phyloP scores from a whole-genome alignment of 2,113 vertebrate genomes.

The Xenotilapia leptura region DNA sequence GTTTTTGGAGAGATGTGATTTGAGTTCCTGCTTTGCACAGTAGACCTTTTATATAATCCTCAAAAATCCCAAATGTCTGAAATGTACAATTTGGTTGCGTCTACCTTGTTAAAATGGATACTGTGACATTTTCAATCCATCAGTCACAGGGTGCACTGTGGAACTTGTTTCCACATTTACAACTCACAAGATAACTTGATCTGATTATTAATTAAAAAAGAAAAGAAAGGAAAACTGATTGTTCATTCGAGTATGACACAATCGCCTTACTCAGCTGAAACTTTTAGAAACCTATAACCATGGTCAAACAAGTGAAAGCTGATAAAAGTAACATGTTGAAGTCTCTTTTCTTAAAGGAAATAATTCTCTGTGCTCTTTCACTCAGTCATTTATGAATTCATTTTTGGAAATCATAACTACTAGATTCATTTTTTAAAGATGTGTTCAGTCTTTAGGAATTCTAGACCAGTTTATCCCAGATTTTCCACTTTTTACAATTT shows the following conservation, averaged over 20 bases:
- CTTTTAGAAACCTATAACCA: neutral
- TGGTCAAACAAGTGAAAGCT: neutral
- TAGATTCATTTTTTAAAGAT: neutral
- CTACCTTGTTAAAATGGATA: conserved; percentile 44
- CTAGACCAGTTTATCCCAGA: neutral
- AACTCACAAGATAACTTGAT: neutral
- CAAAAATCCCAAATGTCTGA: conserved; percentile 20
- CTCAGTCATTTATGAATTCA: neutral
- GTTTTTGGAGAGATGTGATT: conserved; percentile 18
- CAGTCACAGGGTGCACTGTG: neutral
- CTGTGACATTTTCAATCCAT: conserved; percentile 29
- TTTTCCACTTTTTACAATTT: neutral
- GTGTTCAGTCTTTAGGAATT: neutral
- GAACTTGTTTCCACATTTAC: neutral
- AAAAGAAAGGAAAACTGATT: neutral
- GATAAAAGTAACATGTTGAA: neutral
- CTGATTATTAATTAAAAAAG: neutral
- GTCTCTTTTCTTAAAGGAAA: neutral
- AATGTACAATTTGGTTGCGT: conserved; percentile 8
- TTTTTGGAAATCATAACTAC: neutral
- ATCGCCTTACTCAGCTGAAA: neutral
- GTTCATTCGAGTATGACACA: neutral
- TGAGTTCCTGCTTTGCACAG: conserved; percentile 10
- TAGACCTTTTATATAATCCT: conserved; percentile 30
- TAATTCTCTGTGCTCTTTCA: neutral